phyloP scores from a whole-genome alignment of 1,140 invertebrate genomes.

The Ceratina australensis region DNA sequence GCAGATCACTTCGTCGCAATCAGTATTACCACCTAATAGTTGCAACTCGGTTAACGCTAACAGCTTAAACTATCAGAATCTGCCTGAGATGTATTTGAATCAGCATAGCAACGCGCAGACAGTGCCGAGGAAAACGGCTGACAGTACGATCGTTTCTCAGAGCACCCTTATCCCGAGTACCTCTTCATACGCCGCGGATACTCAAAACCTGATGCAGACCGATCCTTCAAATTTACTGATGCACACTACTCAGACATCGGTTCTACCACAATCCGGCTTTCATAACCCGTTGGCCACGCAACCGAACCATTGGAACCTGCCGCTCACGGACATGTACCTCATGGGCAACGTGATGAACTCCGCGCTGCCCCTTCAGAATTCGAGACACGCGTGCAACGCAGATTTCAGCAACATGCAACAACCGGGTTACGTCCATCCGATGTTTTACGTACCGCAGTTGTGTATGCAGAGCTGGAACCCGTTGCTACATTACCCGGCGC shows the following conservation, averaged over 20 bases:
- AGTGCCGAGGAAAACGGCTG: conserved; percentile 15
- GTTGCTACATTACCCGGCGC: conserved; percentile 39
- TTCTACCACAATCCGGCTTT: conserved; percentile 28
- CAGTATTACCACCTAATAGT: not conserved
- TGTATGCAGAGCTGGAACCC: conserved; percentile 54
- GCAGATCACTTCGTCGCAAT: not conserved
- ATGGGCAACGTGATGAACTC: conserved; percentile 31
- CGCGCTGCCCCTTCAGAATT: conserved; percentile 29
- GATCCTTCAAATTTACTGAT: conserved; percentile 26
- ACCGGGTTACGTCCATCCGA: conserved; percentile 27
- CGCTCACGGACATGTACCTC: conserved; percentile 25
- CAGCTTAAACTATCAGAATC: conserved; percentile 12
- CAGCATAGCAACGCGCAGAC: conserved; percentile 36
- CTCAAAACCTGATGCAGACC: conserved; percentile 28
- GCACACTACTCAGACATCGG: conserved; percentile 36
- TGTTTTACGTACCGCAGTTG: conserved; percentile 30
- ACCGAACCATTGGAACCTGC: conserved; percentile 31
- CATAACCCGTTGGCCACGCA: conserved; percentile 10
- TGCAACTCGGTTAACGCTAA: not conserved
- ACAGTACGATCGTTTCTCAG: conserved; percentile 6
- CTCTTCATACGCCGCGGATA: conserved; percentile 23
- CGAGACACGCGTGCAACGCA: conserved; percentile 8
- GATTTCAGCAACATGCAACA: conserved; percentile 30
- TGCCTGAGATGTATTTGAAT: conserved; percentile 28
- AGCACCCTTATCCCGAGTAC: conserved; percentile 18